Percentiles rank a stretch among this genome's conserved stretches.
These are phyloP conservation scores for Clytia hemisphaerica DNA, from an alignment of 30 jellyfish, hydroid and myxozoan species.

Conservation along the genomic window DNA sequence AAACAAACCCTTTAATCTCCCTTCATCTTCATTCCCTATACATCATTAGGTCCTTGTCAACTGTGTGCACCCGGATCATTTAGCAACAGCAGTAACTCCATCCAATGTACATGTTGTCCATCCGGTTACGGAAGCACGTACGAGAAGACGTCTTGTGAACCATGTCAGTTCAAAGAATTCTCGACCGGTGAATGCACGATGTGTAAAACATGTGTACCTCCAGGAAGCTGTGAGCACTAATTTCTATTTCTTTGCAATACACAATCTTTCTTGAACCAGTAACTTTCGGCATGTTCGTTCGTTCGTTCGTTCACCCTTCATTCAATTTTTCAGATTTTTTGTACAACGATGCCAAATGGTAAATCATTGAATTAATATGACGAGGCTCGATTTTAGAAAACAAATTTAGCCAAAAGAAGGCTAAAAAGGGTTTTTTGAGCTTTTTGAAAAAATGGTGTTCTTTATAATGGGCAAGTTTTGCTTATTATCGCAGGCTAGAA, in stretches of 20 bases:
- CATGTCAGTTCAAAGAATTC: conserved; percentile 66
- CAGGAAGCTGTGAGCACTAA: conserved; percentile 66
- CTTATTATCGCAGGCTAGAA: too few relatives aligned
- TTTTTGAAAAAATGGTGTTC: too few relatives aligned
- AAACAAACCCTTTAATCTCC: background rate
- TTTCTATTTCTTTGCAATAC: background rate
- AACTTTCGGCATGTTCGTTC: too few relatives aligned
- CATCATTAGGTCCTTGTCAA: conserved; percentile 68
- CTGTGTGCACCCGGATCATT: conserved; percentile 82
- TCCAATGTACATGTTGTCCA: conserved; percentile 81
- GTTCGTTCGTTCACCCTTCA: too few relatives aligned
- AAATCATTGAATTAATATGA: too few relatives aligned
- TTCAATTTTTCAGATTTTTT: too few relatives aligned
- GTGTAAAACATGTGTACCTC: conserved; percentile 54
- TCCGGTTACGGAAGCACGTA: conserved; percentile 83
- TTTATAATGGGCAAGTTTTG: too few relatives aligned
- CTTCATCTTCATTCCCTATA: background rate
- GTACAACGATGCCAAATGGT: too few relatives aligned
- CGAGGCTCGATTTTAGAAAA: too few relatives aligned
- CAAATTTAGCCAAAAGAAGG: too few relatives aligned
- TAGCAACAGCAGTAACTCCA: conserved; percentile 62
- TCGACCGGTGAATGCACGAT: conserved; percentile 68
- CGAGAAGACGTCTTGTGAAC: conserved; percentile 67
- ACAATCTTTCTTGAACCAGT: too few relatives aligned
- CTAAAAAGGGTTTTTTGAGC: too few relatives aligned